Base-by-base conservation (phyloP, 1,140 invertebrate genomes). In the Gryon sp. region DNA sequence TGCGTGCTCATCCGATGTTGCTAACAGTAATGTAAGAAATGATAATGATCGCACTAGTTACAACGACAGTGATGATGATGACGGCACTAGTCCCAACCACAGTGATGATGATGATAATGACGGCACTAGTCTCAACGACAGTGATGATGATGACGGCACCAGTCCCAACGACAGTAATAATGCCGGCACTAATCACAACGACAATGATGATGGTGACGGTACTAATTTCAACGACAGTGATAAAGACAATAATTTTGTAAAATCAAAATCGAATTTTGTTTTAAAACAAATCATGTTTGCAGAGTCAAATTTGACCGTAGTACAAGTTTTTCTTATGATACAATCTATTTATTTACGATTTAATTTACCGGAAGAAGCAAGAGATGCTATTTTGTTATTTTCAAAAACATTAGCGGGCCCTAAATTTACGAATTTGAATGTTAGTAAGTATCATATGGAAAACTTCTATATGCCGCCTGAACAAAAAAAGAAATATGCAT, bases 341-440 rank as follows among this genome's bases (percentile, higher is more conserved):
- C 36, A 62, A 52, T 41, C 70, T 30, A 59, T 78, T 24, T 43
- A 43, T 20, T 43, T 78, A 30, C 16, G 70, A 18, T 66, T 53
- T 24, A 34, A 32, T 38, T 62, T 65, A 14, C 57, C 45, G 18
- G 34, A 59, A 26, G 60, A 75, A 62, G 26, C 32, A 0, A 26
- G 52, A 43, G n/a, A 66, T 45, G 34, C 32, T 28, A 48, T 77
- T 32, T 22, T 74, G 7, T 5, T 66, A 53, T 30, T 80, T 26
- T 15, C 28, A 8, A 74, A 62, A 48, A 34, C 40, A 22, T 63
- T 77, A 18, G 74, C 69, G 14, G 74, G 69, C 14, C 65, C 78
- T 41, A n/a, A 70, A 8, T 70, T 57, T 52, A 16, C 57, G 12
- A 45, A 52, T 32, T 32, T 76, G 7, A 66, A 77, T 53, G 53